phyloP scores from a whole-genome alignment of 2,797 vertebrate species.

The Halcyon badia region DNA sequence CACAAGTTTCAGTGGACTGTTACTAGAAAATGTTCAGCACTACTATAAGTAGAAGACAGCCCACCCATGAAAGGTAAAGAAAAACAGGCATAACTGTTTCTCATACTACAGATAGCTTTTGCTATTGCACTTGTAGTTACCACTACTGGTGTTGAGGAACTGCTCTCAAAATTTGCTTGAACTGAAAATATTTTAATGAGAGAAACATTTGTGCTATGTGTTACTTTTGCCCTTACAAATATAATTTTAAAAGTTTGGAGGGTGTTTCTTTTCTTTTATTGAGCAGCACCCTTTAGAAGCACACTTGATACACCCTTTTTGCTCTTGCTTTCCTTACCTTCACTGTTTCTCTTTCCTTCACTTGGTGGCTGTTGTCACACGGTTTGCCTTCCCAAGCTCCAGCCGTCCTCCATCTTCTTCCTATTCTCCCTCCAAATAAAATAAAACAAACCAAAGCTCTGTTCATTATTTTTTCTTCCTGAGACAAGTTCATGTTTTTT shows the following conservation, averaged over 20 bases:
- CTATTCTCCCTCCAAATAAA: slow-evolving; percentile 11
- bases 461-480: slow-evolving; percentile 10
- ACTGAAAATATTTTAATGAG: not conserved
- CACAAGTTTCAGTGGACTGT: not conserved
- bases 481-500: slow-evolving; percentile 24
- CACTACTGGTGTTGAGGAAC: not conserved
- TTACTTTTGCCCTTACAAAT: not conserved
- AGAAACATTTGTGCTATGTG: not conserved
- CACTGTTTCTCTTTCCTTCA: not conserved
- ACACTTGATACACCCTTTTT: not conserved
- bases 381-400: not conserved
- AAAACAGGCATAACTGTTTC: not conserved
- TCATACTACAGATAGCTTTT: not conserved
- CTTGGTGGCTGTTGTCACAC: not conserved
- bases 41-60: not conserved
- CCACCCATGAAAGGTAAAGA: not conserved
- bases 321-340: slow-evolving; percentile 8
- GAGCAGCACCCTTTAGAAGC: not conserved
- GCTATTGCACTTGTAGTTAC: not conserved
- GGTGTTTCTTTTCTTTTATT: not conserved
- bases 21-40: not conserved
- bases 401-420: not conserved
- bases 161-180: not conserved
- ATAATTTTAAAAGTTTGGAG: not conserved
- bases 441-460: not conserved